A percentile compares a stretch with the other conserved stretches of the same genome.
Conservation (phyloP, 2,888 invertebrate genomes). For the Rhopalosiphum nymphaeae region DNA sequence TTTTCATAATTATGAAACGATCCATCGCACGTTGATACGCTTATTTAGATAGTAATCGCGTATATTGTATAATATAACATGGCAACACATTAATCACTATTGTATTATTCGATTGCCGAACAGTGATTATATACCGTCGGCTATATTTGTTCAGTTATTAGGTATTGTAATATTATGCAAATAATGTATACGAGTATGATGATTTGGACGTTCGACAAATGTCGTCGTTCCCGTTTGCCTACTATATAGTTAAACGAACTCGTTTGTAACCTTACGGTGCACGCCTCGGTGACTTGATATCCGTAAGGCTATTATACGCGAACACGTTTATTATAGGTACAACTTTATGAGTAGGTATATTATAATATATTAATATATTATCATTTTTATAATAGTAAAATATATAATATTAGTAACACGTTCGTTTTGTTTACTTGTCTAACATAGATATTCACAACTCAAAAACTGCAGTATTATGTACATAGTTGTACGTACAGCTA, state of each 20-base stretch:
- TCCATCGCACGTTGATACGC: background rate
- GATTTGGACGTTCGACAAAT: constrained; percentile 38
- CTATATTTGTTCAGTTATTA: background rate
- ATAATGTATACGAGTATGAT: background rate
- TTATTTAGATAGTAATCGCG: background rate
- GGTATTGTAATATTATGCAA: background rate
- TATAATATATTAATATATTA: background rate
- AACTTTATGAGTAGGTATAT: background rate
- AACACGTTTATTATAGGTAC: constrained; percentile 31
- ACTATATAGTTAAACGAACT: constrained; percentile 43
- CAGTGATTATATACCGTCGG: background rate
- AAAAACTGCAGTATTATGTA: background rate
- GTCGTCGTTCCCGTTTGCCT: constrained; percentile 48
- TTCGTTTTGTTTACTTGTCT: background rate
- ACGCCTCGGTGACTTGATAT: constrained; percentile 26
- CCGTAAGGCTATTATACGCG: constrained; percentile 17
- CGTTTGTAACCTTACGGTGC: constrained; percentile 45
- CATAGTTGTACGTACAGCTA: background rate
- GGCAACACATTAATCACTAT: background rate
- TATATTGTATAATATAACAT: background rate
- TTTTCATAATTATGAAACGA: background rate
- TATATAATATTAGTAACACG: background rate
- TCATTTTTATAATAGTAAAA: background rate
- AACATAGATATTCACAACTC: background rate
- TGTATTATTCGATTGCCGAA: background rate